Conservation (phyloP, 2,797 vertebrate genomes). For the Champsocephalus gunnari region DNA sequence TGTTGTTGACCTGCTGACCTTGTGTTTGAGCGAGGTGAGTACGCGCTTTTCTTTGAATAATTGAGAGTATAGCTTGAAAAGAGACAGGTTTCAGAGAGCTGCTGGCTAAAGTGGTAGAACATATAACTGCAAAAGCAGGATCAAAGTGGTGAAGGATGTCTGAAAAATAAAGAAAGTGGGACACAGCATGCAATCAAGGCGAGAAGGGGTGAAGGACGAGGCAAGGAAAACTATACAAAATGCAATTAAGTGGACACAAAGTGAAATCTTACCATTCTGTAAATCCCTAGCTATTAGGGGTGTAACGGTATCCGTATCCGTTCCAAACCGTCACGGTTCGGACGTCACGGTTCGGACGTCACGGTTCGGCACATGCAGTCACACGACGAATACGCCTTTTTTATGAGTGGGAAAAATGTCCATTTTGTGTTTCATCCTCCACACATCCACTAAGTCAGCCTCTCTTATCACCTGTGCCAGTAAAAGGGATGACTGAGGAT, state of each 20-base stretch:
- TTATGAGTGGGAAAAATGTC: too few relatives aligned
- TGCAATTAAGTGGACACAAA: not conserved
- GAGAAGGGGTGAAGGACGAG: not conserved
- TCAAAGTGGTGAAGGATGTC: constrained; percentile 45
- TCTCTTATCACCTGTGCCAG: too few relatives aligned
- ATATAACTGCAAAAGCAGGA: constrained; percentile 37
- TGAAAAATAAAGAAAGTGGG: constrained; percentile 37
- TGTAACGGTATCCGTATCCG: too few relatives aligned
- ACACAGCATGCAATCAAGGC: constrained; percentile 22
- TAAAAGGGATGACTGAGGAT: too few relatives aligned
- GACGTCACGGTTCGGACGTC: too few relatives aligned
- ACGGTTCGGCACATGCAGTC: too few relatives aligned
- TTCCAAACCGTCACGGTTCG: too few relatives aligned
- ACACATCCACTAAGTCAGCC: too few relatives aligned
- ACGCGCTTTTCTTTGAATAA: constrained; percentile 11
- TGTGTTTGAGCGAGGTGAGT: not conserved
- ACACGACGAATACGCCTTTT: too few relatives aligned
- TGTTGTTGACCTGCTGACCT: constrained; percentile 38
- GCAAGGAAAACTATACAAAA: constrained; percentile 3
- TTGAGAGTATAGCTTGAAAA: constrained; percentile 41
- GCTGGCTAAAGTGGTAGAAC: constrained; percentile 45
- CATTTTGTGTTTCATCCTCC: too few relatives aligned
- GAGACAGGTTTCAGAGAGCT: constrained; percentile 44
- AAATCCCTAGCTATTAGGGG: not conserved
- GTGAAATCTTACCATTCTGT: constrained; percentile 10